Conservation (phyloP, 2,797 vertebrate species). For the Smutsia temminckii region DNA sequence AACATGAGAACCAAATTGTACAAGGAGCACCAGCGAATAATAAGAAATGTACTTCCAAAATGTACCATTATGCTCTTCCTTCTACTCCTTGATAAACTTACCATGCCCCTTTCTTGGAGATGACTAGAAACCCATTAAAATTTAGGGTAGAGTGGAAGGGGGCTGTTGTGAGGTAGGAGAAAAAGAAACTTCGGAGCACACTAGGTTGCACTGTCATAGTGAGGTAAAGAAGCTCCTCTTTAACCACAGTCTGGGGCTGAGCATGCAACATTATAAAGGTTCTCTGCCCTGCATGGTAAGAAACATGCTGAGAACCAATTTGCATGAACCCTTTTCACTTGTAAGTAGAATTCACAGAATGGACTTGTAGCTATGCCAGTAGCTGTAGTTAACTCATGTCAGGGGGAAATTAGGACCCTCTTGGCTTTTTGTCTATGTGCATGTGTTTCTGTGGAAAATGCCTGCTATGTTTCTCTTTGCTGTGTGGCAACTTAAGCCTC, state of each 20-base stretch:
- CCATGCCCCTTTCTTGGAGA: background rate
- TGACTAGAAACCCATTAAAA: background rate
- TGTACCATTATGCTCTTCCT: background rate
- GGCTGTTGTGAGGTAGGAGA: background rate
- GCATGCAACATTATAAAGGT: constrained; percentile 81
- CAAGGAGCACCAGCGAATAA: background rate
- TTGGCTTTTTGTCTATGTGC: constrained; percentile 79
- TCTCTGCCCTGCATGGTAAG: constrained; percentile 87
- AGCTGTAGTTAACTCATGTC: constrained; percentile 77
- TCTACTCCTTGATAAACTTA: background rate
- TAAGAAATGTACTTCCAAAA: constrained; percentile 2
- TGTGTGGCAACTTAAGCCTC: constrained; percentile 84
- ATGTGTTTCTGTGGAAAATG: constrained; percentile 82
- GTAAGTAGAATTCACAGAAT: constrained; percentile 70
- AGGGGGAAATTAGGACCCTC: constrained; percentile 65
- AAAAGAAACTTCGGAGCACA: background rate
- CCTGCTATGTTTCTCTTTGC: constrained; percentile 78
- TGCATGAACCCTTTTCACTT: constrained; percentile 84
- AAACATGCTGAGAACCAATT: constrained; percentile 80
- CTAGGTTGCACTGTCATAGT: background rate
- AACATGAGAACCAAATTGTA: background rate
- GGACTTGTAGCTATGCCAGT: constrained; percentile 60
- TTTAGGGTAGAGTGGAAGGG: background rate
- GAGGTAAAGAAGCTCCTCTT: constrained; percentile 68
- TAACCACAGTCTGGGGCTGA: constrained; percentile 79